phyloP scores from a whole-genome alignment of 1,140 invertebrate genomes.

The Heterodera carotae region DNA sequence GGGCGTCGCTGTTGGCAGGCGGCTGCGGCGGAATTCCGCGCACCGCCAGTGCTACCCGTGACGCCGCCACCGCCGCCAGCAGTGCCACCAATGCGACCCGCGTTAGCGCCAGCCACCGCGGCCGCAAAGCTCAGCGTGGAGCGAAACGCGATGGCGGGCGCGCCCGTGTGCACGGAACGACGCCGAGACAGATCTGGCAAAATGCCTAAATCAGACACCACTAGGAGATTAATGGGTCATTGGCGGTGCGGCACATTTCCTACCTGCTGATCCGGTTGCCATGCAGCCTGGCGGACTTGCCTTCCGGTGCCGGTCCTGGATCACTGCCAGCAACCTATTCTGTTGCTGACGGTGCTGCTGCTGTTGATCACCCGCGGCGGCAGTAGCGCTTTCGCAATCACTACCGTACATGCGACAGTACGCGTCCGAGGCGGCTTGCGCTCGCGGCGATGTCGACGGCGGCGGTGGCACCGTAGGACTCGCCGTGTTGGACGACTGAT shows the following conservation, averaged over 20 bases:
- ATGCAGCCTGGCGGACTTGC: slow-evolving; percentile 2
- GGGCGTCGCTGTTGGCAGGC: not conserved
- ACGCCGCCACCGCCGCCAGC: not conserved
- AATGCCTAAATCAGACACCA: slow-evolving; percentile 15
- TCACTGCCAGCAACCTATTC: slow-evolving; percentile 13
- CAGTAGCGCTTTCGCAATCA: not conserved
- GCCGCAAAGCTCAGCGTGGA: slow-evolving; percentile 38
- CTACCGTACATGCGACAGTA: not conserved
- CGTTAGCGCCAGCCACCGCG: slow-evolving; percentile 3
- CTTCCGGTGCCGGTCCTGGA: not conserved
- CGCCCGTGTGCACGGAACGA: slow-evolving; percentile 59
- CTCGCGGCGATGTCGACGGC: not conserved
- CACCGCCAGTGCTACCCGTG: slow-evolving; percentile 29
- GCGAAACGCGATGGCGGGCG: slow-evolving; percentile 60
- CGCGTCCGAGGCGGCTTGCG: slow-evolving; percentile 2
- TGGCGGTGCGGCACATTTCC: too few relatives aligned
- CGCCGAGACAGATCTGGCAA: slow-evolving; percentile 37
- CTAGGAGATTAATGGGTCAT: too few relatives aligned
- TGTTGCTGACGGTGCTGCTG: slow-evolving; percentile 9
- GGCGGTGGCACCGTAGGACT: too few relatives aligned
- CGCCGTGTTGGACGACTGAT: too few relatives aligned
- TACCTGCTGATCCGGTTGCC: not conserved
- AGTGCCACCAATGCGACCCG: not conserved
- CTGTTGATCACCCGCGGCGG: not conserved
- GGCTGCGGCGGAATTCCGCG: slow-evolving; percentile 36